phyloP scores from a whole-genome alignment of 2,113 vertebrate genomes.

The Percopsis transmontana region DNA sequence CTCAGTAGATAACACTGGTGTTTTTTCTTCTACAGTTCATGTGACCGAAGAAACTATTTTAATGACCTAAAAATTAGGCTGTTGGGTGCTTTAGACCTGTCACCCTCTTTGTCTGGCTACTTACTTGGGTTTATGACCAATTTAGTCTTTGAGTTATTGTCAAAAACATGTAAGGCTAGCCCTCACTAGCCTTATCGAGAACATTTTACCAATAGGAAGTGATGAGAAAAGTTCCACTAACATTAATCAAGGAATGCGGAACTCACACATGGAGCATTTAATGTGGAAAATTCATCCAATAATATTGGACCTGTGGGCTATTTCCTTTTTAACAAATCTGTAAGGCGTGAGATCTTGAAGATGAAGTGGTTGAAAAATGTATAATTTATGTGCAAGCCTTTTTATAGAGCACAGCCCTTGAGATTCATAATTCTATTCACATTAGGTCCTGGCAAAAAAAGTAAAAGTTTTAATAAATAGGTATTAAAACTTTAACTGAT shows the following conservation, averaged over 20 bases:
- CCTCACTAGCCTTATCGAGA: neutral
- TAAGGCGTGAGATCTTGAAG: conserved; percentile 67
- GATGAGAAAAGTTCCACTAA: conserved; percentile 40
- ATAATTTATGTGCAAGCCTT: conserved; percentile 77
- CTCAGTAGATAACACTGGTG: conserved; percentile 23
- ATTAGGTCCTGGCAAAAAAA: conserved; percentile 66
- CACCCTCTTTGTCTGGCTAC: conserved; percentile 21
- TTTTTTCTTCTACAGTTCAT: conserved; percentile 42
- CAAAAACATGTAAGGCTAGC: conserved; percentile 17
- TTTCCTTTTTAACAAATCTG: conserved; percentile 72
- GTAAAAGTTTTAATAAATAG: conserved; percentile 79
- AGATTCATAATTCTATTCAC: conserved; percentile 77
- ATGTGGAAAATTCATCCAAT: conserved; percentile 61
- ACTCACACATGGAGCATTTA: conserved; percentile 52
- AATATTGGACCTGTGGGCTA: conserved; percentile 74
- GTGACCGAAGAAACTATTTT: conserved; percentile 42
- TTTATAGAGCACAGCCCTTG: conserved; percentile 77
- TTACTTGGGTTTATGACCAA: conserved; percentile 46
- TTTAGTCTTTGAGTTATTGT: conserved; percentile 14
- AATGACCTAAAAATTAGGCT: conserved; percentile 57
- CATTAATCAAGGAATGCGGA: conserved; percentile 54
- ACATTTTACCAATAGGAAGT: conserved; percentile 23
- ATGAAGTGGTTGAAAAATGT: conserved; percentile 75
- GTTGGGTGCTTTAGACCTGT: conserved; percentile 29
- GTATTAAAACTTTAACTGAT: conserved; percentile 81